Evolutionary conservation across 2,113 vertebrate species (phyloP).

Genomic region (Falcunculus frontatus): DNA sequence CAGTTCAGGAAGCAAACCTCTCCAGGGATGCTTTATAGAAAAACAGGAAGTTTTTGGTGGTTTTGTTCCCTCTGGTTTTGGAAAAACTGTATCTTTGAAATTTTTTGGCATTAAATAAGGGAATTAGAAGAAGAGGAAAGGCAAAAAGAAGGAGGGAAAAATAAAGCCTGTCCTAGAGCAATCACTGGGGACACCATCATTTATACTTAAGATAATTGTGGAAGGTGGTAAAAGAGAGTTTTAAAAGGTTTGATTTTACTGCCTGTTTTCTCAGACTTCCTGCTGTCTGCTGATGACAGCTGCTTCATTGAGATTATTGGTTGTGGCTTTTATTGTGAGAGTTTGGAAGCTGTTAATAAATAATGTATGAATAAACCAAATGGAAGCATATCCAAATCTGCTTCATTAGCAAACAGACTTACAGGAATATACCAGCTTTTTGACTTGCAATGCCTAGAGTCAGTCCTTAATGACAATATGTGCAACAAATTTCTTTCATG

Average conservation of each 20-base stretch:
- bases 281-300: background rate
- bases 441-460: background rate
- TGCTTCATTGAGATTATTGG: background rate
- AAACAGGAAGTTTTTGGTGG: background rate
- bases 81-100: background rate
- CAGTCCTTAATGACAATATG: background rate
- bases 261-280: background rate
- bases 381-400: background rate
- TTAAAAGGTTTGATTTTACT: background rate
- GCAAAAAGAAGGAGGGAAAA: too few species aligned
- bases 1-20: background rate
- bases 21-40: background rate
- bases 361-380: background rate
- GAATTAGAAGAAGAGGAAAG: background rate
- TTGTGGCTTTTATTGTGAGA: background rate
- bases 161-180: background rate
- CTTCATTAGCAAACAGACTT: background rate
- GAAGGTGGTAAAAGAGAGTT: background rate
- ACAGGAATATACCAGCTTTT: background rate
- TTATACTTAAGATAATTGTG: background rate
- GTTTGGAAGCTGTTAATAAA: background rate
- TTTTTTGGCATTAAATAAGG: background rate
- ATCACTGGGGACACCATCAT: background rate
- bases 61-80: background rate
- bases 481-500: background rate